These are phyloP conservation scores for Diuraphis noxia DNA, from an alignment of 1,140 invertebrate genomes.

Conservation along the genomic window DNA sequence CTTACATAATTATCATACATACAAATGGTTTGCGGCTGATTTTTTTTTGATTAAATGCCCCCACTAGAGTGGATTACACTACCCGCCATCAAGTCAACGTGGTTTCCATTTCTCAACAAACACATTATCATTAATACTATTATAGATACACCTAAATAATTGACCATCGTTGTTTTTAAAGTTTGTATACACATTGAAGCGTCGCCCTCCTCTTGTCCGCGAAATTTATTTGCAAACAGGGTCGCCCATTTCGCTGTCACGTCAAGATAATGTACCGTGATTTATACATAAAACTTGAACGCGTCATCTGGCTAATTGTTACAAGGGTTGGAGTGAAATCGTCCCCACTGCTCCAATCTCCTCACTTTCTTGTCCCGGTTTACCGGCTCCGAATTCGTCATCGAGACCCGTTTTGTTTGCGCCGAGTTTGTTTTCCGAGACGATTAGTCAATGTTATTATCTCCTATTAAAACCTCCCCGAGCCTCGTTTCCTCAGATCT, in stretches of 20 bases:
- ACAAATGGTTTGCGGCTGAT: neutral
- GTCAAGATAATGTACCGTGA: constrained; percentile 20
- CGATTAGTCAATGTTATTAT: constrained; percentile 53
- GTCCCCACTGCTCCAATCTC: neutral
- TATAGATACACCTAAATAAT: neutral
- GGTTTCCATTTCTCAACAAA: neutral
- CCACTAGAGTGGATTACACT: neutral
- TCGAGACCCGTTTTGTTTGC: constrained; percentile 36
- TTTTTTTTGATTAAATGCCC: neutral
- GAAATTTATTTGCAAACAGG: neutral
- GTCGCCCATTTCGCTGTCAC: constrained; percentile 7
- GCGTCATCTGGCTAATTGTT: constrained; percentile 44
- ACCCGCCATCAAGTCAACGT: too few relatives aligned
- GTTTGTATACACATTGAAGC: neutral
- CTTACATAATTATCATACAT: neutral
- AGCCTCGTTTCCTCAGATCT: constrained; percentile 7
- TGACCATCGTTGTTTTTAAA: neutral
- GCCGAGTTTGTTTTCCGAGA: constrained; percentile 29
- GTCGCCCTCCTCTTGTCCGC: neutral
- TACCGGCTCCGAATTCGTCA: constrained; percentile 40
- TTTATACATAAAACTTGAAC: constrained; percentile 37
- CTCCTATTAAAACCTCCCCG: constrained; percentile 40
- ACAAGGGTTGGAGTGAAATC: constrained; percentile 15
- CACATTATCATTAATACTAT: neutral
- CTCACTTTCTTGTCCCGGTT: neutral